Base-by-base conservation (phyloP, 2,797 vertebrate genomes). In the Neomorphus geoffroyi region DNA sequence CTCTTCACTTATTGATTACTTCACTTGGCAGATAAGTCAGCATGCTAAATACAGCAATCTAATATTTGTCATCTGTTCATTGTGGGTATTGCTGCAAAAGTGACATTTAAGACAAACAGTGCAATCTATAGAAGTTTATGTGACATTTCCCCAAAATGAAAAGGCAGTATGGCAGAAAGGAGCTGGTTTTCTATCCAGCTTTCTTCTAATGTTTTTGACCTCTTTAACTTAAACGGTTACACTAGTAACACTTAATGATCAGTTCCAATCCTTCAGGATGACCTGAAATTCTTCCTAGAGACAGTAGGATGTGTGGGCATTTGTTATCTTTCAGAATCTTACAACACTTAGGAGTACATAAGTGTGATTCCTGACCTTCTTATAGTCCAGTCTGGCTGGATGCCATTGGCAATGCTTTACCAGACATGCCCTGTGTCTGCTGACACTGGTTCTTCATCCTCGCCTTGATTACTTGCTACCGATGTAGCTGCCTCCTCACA, bases 91-190 rank as follows among this genome's bases (percentile, higher is more conserved):
- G 1, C 45, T 85, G 62, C 30, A 75, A 50, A 79, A 32, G 23
- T 71, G 48, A 28, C 33, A 21, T 62, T 70, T 27, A 33, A 43
- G 33, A 61, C 23, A 18, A 75, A 54, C 24, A 12, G 45, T 50
- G 24, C 27, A 46, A 57, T 46, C 64, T n/a, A 32, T n/a, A 67
- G 45, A 33, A 0, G 0, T 53, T 57, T 53, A 33, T 24, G 45
- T 13, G 18, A 85, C 81, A 60, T 30, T 46, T 62, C 19, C 9
- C 16, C 2, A 7, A 45, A 57, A 50, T 58, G 5, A 51, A 66
- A 81, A 75, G 10, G 46, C 56, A 83, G 4, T 28, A 26, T 6
- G 11, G 70, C 32, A 69, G 69, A 86, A 77, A 88, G 39, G 11
- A 78, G 18, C 9, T 41, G 14, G 0, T 58, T 87, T 92, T 66